phyloP scores from a whole-genome alignment of 2,797 vertebrate species.

The Adelosebastes latens region DNA sequence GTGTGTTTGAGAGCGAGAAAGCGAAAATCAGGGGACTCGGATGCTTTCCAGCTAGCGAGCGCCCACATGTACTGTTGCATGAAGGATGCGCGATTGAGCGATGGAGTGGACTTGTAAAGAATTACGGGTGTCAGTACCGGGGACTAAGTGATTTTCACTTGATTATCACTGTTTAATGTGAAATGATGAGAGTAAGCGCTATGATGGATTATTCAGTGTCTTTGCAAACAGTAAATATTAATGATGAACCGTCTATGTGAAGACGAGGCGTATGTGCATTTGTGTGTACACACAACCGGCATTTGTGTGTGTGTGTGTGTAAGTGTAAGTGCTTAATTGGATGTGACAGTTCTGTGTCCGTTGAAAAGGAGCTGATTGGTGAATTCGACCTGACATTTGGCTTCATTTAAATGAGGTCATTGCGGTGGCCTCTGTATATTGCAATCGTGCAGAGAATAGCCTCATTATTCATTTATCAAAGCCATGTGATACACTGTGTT shows the following conservation, averaged over 20 bases:
- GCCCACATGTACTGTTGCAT: constrained; percentile 10
- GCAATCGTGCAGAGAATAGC: constrained; percentile 23
- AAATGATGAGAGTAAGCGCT: constrained; percentile 10
- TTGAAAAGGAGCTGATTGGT: constrained; percentile 43
- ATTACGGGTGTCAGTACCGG: constrained; percentile 8
- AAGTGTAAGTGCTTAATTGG: constrained; percentile 21
- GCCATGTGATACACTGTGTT: constrained; percentile 10
- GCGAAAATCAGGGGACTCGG: constrained; percentile 19
- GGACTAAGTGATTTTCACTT: constrained; percentile 19
- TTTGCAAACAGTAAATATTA: constrained; percentile 41
- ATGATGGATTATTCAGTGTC: constrained; percentile 30
- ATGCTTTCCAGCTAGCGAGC: constrained; percentile 33
- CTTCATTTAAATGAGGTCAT: constrained; percentile 50
- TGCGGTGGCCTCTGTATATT: constrained; percentile 24
- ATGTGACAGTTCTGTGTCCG: constrained; percentile 29
- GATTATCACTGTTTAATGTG: constrained; percentile 42
- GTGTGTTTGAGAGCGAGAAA: constrained; percentile 3
- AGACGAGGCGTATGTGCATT: not conserved
- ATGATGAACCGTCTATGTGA: not conserved
- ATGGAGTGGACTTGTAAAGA: constrained; percentile 7
- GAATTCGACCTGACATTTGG: constrained; percentile 56
- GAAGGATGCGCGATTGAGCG: constrained; percentile 36
- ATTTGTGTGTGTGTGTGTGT: not conserved
- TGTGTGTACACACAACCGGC: not conserved
- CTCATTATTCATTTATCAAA: constrained; percentile 53